These are phyloP conservation scores for Pomatostomus ruficeps DNA, from an alignment of 2,113 vertebrate genomes.

Conservation along the genomic window DNA sequence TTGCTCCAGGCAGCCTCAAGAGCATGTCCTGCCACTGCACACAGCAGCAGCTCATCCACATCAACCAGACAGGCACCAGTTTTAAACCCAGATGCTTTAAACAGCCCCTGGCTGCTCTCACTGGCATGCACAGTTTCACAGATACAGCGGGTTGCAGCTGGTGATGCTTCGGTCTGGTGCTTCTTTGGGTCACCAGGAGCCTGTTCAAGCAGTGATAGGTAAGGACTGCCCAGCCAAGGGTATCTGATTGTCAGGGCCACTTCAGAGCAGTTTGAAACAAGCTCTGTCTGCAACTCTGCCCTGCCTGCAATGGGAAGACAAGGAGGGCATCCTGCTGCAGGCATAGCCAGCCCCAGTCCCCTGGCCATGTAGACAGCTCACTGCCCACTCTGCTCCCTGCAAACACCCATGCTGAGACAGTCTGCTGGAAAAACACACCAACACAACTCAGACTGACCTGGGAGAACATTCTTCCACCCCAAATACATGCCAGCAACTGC, in stretches of 20 bases:
- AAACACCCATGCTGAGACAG: not conserved
- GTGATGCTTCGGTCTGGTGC: not conserved
- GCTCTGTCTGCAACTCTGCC: not conserved
- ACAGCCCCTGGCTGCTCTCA: not conserved
- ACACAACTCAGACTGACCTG: not conserved
- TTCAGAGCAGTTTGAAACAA: not conserved
- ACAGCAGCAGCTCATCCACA: not conserved
- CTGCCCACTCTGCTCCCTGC: not conserved
- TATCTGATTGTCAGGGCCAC: not conserved
- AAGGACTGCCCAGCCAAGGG: not conserved
- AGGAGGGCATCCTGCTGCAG: not conserved
- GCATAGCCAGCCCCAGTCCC: not conserved
- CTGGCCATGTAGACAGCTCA: not conserved
- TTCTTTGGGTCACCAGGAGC: not conserved
- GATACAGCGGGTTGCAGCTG: rapidly evolving
- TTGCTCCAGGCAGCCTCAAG: not conserved
- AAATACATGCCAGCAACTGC: not conserved
- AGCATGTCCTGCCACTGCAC: not conserved
- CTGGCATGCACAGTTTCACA: not conserved
- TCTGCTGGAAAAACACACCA: not conserved
- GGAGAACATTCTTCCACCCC: not conserved
- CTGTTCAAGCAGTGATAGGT: not conserved
- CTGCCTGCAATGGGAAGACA: not conserved
- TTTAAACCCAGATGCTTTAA: not conserved
- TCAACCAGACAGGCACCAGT: not conserved